Conservation (phyloP, 2,888 invertebrate species). For the Phalangium opilio region DNA sequence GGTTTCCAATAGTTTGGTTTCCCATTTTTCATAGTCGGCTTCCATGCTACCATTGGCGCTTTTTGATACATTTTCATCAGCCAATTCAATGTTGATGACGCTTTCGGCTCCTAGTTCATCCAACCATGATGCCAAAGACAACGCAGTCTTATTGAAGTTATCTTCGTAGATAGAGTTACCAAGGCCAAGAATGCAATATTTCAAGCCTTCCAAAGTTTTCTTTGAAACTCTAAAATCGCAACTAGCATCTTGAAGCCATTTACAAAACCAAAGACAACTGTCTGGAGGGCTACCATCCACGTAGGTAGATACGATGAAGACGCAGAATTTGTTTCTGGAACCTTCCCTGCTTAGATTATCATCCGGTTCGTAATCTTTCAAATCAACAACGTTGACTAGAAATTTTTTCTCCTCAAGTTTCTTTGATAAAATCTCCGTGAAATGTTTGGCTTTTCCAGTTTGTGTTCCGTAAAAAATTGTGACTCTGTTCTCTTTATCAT, state of each 20-base stretch:
- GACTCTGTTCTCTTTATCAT: background rate
- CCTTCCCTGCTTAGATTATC: slow-evolving; percentile 27
- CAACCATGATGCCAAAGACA: slow-evolving; percentile 35
- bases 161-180: slow-evolving; percentile 38
- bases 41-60: background rate
- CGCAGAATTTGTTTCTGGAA: slow-evolving; percentile 7
- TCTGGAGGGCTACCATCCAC: slow-evolving; percentile 38
- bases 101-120: slow-evolving; percentile 33
- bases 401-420: slow-evolving; percentile 10
- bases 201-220: slow-evolving; percentile 32
- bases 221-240: slow-evolving; percentile 39
- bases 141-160: slow-evolving; percentile 35
- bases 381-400: slow-evolving; percentile 17
- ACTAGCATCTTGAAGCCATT: slow-evolving; percentile 38
- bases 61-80: slow-evolving; percentile 36
- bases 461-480: slow-evolving; percentile 25
- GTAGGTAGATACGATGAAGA: slow-evolving; percentile 40
- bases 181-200: slow-evolving; percentile 38
- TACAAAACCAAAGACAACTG: slow-evolving; percentile 36
- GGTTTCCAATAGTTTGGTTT: too few relatives aligned
- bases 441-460: slow-evolving; percentile 26
- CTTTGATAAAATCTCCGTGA: slow-evolving; percentile 21
- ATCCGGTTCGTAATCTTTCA: slow-evolving; percentile 32
- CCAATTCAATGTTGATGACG: slow-evolving; percentile 30
- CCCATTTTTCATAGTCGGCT: background rate